Conservation (phyloP, 2,888 invertebrate genomes). For the Nomada fabriciana region DNA sequence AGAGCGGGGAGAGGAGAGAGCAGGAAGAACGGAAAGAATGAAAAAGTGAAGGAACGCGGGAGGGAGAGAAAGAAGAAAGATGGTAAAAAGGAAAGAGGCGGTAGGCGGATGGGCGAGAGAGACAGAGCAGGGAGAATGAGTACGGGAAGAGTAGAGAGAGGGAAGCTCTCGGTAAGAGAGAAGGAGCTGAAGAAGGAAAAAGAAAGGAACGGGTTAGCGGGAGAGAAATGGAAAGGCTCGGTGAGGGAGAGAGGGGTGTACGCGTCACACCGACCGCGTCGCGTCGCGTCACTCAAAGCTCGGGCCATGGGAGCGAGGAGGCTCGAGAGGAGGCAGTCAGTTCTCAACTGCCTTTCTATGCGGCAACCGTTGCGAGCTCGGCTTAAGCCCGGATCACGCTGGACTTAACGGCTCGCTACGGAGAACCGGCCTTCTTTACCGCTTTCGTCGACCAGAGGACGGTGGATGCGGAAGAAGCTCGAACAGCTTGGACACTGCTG, state of each 20-base stretch:
- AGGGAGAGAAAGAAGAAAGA: conserved; percentile 30
- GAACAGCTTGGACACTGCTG: neutral
- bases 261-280: conserved; percentile 81
- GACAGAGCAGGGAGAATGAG: conserved; percentile 31
- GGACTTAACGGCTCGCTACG: conserved; percentile 78
- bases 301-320: conserved; percentile 71
- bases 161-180: conserved; percentile 25
- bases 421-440: conserved; percentile 60
- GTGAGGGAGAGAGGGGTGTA: conserved; percentile 73
- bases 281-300: conserved; percentile 82
- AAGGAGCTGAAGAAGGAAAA: conserved; percentile 27
- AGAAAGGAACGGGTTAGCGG: conserved; percentile 42
- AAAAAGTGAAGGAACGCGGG: conserved; percentile 47
- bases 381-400: conserved; percentile 79
- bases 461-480: neutral
- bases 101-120: conserved; percentile 47
- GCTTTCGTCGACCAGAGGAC: conserved; percentile 10
- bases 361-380: conserved; percentile 80
- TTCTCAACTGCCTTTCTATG: conserved; percentile 83
- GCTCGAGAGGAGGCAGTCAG: conserved; percentile 80
- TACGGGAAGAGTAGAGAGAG: conserved; percentile 23
- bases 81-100: conserved; percentile 4
- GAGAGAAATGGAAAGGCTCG: conserved; percentile 7
- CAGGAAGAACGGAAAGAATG: conserved; percentile 22
- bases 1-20: neutral